Base-by-base conservation (phyloP, 2,797 vertebrate species). In the Tapirus indicus region DNA sequence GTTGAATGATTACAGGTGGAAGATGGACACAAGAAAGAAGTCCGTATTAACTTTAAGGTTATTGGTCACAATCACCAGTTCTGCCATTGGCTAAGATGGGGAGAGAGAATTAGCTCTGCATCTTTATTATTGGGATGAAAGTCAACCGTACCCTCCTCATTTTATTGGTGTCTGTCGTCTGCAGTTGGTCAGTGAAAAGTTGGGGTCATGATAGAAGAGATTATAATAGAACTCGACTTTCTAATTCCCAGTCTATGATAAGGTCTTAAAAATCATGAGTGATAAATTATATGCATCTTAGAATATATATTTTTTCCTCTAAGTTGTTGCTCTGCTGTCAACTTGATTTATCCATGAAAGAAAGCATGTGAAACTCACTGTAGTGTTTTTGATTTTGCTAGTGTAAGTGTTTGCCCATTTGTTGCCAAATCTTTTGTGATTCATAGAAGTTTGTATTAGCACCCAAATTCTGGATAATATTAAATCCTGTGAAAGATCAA, bases 371-470 rank as follows among this genome's bases (percentile, higher is more conserved):
- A 94, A 41, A 27, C 27, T 94, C 16, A 62, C 25, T 62, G 7
- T 20, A 29, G 10, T 60, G 23, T 41, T 84, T 92, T 72, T 56
- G 7, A 41, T 74, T 84, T 84, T 41, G 32, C 35, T 38, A 72
- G 35, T 44, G 5, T 72, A 94, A 29, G 29, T 84, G 66, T 74
- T 85, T 92, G 32, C 21, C 7, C 10, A 64, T 77, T 86, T 84
- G 38, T 95, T 93, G 47, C 71, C 66, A 88, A 71, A 85, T 93
- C 27, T 75, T 88, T 68, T 58, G 29, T 79, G 56, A 92, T 83
- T 93, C 62, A 79, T 62, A 25, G 38, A 93, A 92, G 27, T 79
- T 95, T 78, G 5, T 75, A 66, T 91, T 86, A 83, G 10, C 18
- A 71, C 11, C 21, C 23, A 92, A 88, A 85, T 32, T 69, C 72